These are phyloP conservation scores for Dolichallabes microphthalmus DNA, from an alignment of 2,113 vertebrate genomes.

Conservation along the genomic window DNA sequence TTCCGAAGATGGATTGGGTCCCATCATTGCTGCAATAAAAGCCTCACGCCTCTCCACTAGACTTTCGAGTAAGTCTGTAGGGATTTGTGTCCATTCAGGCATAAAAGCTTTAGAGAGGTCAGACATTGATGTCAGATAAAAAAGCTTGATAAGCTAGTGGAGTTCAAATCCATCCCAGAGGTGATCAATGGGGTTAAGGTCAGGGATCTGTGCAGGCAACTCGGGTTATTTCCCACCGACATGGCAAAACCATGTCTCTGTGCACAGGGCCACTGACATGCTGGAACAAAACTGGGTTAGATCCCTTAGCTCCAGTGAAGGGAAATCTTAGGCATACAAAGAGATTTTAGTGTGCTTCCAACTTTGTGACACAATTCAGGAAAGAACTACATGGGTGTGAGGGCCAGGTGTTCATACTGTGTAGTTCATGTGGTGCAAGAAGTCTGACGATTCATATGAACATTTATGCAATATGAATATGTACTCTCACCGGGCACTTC, in stretches of 20 bases:
- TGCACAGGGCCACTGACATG: not conserved
- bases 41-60: not conserved
- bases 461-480: too few species aligned
- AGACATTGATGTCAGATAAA: not conserved
- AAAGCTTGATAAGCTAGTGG: not conserved
- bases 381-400: too few species aligned
- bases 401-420: too few species aligned
- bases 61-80: not conserved
- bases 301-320: not conserved
- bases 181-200: not conserved
- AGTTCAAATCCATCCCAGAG: not conserved
- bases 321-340: not conserved
- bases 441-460: too few species aligned
- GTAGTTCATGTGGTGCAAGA: too few species aligned
- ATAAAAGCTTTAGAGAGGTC: not conserved
- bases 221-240: not conserved
- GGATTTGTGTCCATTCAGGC: not conserved
- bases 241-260: not conserved
- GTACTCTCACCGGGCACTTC: too few species aligned
- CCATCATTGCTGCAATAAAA: not conserved
- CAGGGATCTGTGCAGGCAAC: not conserved
- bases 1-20: not conserved
- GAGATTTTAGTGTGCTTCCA: too few species aligned
- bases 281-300: not conserved
- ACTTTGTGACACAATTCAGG: too few species aligned